phyloP scores from a whole-genome alignment of 2,113 vertebrate species.

The Lipophrys pholis region DNA sequence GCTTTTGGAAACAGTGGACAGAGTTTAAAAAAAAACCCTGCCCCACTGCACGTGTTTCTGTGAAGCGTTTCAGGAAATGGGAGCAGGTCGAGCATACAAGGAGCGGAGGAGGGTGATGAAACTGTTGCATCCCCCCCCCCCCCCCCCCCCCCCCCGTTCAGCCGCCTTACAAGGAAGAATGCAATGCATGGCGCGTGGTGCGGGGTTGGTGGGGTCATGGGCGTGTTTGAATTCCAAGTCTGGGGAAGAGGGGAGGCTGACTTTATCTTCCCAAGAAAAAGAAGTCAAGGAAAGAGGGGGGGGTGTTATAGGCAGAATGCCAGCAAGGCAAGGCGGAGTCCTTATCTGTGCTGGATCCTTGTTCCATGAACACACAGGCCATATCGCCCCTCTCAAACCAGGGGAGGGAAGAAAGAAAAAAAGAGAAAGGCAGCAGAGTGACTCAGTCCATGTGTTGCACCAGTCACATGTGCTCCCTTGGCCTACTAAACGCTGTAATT shows the following conservation, averaged over 20 bases:
- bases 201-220: constrained; percentile 19
- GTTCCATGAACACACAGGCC: constrained; percentile 70
- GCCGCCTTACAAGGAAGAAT: constrained; percentile 37
- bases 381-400: constrained; percentile 39
- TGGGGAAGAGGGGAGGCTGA: constrained; percentile 26
- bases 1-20: constrained; percentile 61
- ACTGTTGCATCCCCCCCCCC: constrained; percentile 12
- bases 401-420: constrained; percentile 34
- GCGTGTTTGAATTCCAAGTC: constrained; percentile 43
- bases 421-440: constrained; percentile 37
- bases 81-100: constrained; percentile 61
- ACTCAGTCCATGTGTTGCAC: constrained; percentile 78
- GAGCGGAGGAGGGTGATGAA: constrained; percentile 59
- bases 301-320: constrained; percentile 35
- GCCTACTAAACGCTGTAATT: constrained; percentile 76
- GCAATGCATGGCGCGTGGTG: constrained; percentile 56
- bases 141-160: neutral
- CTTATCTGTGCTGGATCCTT: constrained; percentile 47
- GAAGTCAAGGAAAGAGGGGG: neutral
- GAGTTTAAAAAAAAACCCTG: constrained; percentile 51
- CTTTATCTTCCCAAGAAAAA: constrained; percentile 60
- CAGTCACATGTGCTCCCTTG: constrained; percentile 80
- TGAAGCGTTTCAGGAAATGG: constrained; percentile 60
- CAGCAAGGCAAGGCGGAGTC: constrained; percentile 67
- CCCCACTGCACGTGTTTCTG: constrained; percentile 62